These are phyloP conservation scores for Acanthiza pusilla DNA, from an alignment of 2,797 vertebrate species.

Conservation along the genomic window DNA sequence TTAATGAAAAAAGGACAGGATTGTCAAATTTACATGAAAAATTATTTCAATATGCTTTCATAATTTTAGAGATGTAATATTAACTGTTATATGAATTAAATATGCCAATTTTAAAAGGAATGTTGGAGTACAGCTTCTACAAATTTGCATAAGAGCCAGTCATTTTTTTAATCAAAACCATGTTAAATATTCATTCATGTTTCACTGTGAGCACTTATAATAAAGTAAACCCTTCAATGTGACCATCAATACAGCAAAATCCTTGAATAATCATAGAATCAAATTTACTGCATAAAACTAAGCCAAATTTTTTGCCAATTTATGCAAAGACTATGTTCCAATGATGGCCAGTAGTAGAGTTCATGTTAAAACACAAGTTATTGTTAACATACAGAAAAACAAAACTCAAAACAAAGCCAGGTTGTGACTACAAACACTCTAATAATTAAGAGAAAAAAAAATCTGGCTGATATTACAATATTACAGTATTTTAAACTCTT, in stretches of 20 bases:
- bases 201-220: constrained; percentile 12
- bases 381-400: background rate
- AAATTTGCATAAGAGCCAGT: constrained; percentile 30
- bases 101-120: constrained; percentile 25
- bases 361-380: background rate
- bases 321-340: background rate
- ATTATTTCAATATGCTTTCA: constrained; percentile 11
- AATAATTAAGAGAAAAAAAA: background rate
- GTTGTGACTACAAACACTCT: background rate
- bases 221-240: background rate
- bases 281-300: background rate
- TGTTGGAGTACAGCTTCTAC: constrained; percentile 16
- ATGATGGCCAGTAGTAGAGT: background rate
- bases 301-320: background rate
- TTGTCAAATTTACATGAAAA: constrained; percentile 40
- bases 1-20: background rate
- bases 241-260: background rate
- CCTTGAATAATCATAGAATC: background rate
- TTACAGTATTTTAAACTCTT: background rate
- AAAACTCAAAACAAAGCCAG: background rate
- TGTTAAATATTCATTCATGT: constrained; percentile 53
- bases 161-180: constrained; percentile 48
- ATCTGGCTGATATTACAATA: background rate
- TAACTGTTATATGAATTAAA: constrained; percentile 38
- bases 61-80: constrained; percentile 19